Evolutionary conservation across 2,797 vertebrate species (phyloP), one percentile per base, ranked within the genome.

Genomic region (Mus caroli): DNA sequence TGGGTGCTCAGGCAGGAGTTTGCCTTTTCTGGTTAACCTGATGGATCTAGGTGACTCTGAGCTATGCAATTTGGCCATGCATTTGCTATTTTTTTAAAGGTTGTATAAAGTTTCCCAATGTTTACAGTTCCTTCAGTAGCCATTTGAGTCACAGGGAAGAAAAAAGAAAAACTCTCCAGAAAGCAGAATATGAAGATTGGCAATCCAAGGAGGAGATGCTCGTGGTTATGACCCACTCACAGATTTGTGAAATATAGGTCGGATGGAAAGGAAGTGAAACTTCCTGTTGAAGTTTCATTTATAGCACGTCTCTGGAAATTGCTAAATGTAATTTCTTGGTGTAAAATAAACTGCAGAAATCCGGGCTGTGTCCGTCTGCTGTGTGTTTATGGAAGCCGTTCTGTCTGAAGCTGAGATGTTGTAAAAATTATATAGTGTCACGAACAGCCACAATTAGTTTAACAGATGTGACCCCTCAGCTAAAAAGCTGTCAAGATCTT

Each of bases 341-440:
- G 96, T 97, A 97, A 98, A 95, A 89, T 97, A 94, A 97, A 97
- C 96, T 96, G 96, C 92, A 93, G 96, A 97, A 97, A 95, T 96
- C 93, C 95, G 95, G 95, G 56, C 93, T 95, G 96, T 94, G 94
- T 95, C 96, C 94, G 88, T 94, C 96, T 95, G 96, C 96, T 97
- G 92, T 97, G 92, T 97, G 97, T 97, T 97, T 97, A 95, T 97
- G 83, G 95, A 95, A 97, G 95, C n/a, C 87, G 84, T 96, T 95
- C 96, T 95, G 88, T 93, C 92, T 92, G 94, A 97, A 96, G 94
- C 94, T 82, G 95, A 94, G 96, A 91, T 88, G 88, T 69, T 97
- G 80, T 97, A 95, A 96, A 96, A 97, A 96, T 97, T 92, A 94
- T 90, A 95, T 50, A 91, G 97, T 91, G 83, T 92, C 87, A 89